A percentile compares a stretch with the other conserved stretches of the same genome.
phyloP scores from a whole-genome alignment of 2,888 invertebrate species.

The Melanotus villosus region DNA sequence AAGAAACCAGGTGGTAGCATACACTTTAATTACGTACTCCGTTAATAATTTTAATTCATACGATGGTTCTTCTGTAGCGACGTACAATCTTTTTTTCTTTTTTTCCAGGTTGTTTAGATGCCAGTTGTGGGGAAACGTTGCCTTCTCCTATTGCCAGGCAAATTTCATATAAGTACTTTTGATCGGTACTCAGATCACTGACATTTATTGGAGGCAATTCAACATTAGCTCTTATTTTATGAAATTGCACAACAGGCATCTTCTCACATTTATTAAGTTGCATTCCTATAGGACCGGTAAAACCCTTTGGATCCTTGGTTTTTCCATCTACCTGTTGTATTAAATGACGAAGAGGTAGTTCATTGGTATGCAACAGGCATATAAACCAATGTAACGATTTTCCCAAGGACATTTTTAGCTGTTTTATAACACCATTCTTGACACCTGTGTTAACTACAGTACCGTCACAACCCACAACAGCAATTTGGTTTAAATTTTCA shows the following conservation, averaged over 20 bases:
- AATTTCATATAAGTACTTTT: conserved; percentile 45
- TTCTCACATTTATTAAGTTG: conserved; percentile 41
- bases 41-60: conserved; percentile 37
- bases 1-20: conserved; percentile 49
- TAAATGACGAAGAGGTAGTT: too few relatives aligned
- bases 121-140: conserved; percentile 35
- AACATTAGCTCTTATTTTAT: background rate
- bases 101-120: conserved; percentile 39
- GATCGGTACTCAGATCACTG: conserved; percentile 47
- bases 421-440: too few relatives aligned
- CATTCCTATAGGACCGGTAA: conserved; percentile 52
- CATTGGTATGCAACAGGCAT: too few relatives aligned
- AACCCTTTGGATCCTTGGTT: conserved; percentile 51
- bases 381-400: too few relatives aligned
- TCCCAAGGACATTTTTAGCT: too few relatives aligned
- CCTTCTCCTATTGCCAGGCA: conserved; percentile 37
- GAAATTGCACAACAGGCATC: conserved; percentile 23
- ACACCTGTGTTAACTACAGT: too few relatives aligned
- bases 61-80: conserved; percentile 40
- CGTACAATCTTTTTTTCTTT: conserved; percentile 44
- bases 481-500: too few relatives aligned
- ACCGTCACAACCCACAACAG: too few relatives aligned
- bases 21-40: conserved; percentile 48
- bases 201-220: conserved; percentile 1
- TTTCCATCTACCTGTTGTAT: conserved; percentile 44